Base-by-base conservation (phyloP, 2,113 vertebrate genomes). In the Psittacula cyanocephala region DNA sequence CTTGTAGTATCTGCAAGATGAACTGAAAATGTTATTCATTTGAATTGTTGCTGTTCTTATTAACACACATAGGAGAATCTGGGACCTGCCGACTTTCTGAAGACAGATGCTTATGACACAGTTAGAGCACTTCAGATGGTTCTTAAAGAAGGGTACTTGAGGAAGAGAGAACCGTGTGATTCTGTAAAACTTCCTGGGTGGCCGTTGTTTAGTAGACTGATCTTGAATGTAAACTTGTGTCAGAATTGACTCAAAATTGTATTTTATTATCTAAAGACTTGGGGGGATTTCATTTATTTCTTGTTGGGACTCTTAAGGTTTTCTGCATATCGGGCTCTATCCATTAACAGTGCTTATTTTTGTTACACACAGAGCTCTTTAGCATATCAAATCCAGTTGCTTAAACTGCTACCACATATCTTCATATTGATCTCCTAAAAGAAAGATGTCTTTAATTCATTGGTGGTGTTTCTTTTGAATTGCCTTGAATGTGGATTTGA, bases 401-500 rank as follows among this genome's bases (percentile, higher is more conserved):
- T 84, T 91, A 84, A 91, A 84, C 55, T 86, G 68, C 75, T 74
- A 44, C 49, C 33, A 8, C 47, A 10, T 1, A 13, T 49, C 76
- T 93, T 93, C 83, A 52, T 96, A 87, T 29, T 72, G 75, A 92
- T 50, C 68, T 81, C 88, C 63, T 83, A 33, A 95, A 86, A 92
- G 43, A 65, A 87, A 84, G 75, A 46, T 19, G 57, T 22, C 39
- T 92, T 67, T 80, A 76, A 87, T 89, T 93, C 64, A 65, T 70
- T 71, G 47, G 29, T 95, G 63, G 19, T 89, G 78, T 92, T 95
- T 89, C 77, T 89, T 91, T 65, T 93, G 49, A 94, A 88, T 94
- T 60, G 29, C 74, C 95, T 41, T 92, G 43, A 50, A 59, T 97
- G 86, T 97, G 86, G 93, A 90, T 94, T 96, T 96, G 83, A 87